These are phyloP conservation scores for Procavia capensis DNA, from an alignment of 2,113 vertebrate genomes.

Conservation along the genomic window DNA sequence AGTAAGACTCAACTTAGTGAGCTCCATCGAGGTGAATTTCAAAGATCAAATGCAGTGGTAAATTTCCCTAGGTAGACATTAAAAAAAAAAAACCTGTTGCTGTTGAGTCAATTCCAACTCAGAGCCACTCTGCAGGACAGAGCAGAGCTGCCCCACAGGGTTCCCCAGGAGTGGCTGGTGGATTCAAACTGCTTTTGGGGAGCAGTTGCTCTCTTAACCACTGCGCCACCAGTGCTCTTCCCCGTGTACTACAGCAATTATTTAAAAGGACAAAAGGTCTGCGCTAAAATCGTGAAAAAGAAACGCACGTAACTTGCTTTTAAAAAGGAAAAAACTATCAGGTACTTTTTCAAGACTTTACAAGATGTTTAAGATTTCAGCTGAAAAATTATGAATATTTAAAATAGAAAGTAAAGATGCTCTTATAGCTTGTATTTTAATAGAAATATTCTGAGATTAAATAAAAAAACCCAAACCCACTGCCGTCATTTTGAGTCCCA, in stretches of 20 bases:
- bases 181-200: no score
- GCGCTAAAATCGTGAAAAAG: not conserved
- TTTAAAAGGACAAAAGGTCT: not conserved
- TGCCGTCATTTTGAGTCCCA: no score
- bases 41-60: constrained; percentile 24
- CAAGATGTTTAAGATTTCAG: not conserved
- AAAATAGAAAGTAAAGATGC: not conserved
- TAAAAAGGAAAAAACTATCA: not conserved
- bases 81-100: no score
- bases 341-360: not conserved
- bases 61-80: not conserved
- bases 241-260: not conserved
- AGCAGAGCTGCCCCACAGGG: no score
- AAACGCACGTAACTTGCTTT: not conserved
- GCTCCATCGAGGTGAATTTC: no score
- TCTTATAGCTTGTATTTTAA: not conserved
- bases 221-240: no score
- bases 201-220: no score
- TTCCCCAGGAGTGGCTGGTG: no score
- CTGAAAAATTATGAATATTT: not conserved
- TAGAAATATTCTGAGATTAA: constrained; percentile 1
- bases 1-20: no score
- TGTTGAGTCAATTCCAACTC: no score
- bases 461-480: no score
- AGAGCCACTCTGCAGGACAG: no score